Conservation (phyloP, 2,113 vertebrate genomes). For the Salvelinus sp. region DNA sequence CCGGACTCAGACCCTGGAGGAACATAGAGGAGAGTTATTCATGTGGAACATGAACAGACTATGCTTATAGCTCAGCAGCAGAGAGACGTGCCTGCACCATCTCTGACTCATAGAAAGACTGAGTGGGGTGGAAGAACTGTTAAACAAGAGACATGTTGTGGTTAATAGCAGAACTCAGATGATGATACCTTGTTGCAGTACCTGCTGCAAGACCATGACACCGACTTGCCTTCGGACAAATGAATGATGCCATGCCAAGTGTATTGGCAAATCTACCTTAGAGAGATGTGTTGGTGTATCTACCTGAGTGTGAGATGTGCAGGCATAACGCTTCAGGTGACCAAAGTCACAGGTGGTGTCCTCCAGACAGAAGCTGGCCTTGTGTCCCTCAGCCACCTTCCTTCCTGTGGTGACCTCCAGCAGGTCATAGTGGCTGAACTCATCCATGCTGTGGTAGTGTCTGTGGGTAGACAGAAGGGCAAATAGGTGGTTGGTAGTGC, state of each 20-base stretch:
- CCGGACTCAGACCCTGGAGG: slow-evolving; percentile 88
- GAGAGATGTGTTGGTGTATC: not conserved
- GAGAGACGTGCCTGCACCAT: not conserved
- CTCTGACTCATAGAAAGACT: not conserved
- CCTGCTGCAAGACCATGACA: not conserved
- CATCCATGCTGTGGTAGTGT: slow-evolving; percentile 98
- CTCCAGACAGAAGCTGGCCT: slow-evolving; percentile 96
- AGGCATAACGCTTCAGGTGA: slow-evolving; percentile 93
- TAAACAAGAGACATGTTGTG: not conserved
- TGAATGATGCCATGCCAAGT: no score
- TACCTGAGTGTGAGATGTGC: slow-evolving; percentile 95
- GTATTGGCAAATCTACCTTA: no score
- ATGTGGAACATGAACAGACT: not conserved
- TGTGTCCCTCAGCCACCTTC: slow-evolving; percentile 95
- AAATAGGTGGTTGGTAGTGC: not conserved
- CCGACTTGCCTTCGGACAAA: no score
- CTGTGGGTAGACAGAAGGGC: slow-evolving; percentile 58
- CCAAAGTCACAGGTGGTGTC: slow-evolving; percentile 98
- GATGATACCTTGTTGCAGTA: no score
- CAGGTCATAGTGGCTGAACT: slow-evolving; percentile 97
- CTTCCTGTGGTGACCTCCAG: slow-evolving; percentile 85
- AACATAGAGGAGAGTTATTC: not conserved
- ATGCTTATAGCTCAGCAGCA: not conserved
- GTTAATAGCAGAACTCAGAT: not conserved
- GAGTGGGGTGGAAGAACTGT: not conserved